A percentile compares a stretch with the other conserved stretches of the same genome.
These are phyloP conservation scores for Cochlearius cochlearius DNA, from an alignment of 2,113 vertebrate species.

Conservation along the genomic window DNA sequence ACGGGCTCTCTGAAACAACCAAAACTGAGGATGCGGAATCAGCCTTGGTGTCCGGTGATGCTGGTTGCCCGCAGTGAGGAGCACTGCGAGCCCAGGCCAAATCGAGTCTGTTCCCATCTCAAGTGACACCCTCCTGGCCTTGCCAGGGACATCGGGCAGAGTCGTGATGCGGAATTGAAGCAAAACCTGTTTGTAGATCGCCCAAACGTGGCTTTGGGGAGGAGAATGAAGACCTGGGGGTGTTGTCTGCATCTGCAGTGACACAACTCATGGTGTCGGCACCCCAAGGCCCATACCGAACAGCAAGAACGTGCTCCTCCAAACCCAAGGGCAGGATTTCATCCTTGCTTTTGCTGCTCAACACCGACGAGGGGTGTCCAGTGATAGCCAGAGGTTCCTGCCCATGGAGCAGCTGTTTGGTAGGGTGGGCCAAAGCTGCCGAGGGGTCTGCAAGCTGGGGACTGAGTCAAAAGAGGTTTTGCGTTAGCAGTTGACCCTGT, in stretches of 20 bases:
- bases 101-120: neutral
- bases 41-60: accelerated
- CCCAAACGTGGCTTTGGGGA: neutral
- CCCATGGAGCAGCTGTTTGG: neutral
- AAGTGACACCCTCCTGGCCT: neutral
- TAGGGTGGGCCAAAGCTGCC: accelerated
- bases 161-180: neutral
- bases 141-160: accelerated
- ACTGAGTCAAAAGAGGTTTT: neutral
- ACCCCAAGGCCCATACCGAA: too few relatives aligned
- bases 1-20: accelerated
- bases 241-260: accelerated
- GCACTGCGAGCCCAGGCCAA: accelerated
- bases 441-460: neutral
- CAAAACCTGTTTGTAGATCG: neutral
- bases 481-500: neutral
- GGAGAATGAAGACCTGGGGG: neutral
- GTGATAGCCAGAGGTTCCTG: neutral
- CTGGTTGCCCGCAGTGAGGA: neutral
- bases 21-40: neutral
- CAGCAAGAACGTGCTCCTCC: neutral
- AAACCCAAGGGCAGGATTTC: neutral
- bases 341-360: neutral
- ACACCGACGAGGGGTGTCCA: neutral
- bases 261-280: neutral